Conservation (phyloP, 2,797 vertebrate genomes). For the Thaleichthys pacificus region DNA sequence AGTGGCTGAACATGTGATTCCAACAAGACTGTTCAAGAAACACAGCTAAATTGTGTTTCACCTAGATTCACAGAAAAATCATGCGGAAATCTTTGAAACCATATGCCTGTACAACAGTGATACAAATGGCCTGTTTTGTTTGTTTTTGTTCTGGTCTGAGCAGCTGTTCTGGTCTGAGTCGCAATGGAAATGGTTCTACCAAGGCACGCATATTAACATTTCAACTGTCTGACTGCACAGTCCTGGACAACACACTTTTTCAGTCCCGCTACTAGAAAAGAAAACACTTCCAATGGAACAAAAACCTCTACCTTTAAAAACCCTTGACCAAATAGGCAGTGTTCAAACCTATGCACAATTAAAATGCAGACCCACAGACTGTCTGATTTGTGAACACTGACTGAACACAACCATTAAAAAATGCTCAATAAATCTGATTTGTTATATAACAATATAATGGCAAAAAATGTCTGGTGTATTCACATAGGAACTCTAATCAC, state of each 20-base stretch:
- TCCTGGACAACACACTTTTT: slow-evolving; percentile 50
- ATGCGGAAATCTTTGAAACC: neutral
- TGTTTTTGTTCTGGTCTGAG: slow-evolving; percentile 10
- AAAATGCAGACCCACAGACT: neutral
- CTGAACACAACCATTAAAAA: no score
- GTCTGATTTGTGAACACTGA: neutral
- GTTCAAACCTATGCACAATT: neutral
- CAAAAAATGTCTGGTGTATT: no score
- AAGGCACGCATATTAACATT: slow-evolving; percentile 28
- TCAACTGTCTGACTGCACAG: slow-evolving; percentile 53
- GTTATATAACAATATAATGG: no score
- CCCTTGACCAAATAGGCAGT: no score
- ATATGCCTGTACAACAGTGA: neutral
- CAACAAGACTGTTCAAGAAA: neutral
- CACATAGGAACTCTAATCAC: no score
- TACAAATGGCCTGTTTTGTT: neutral
- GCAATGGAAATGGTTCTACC: slow-evolving; percentile 28
- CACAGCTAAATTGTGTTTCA: neutral
- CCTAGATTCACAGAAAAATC: neutral
- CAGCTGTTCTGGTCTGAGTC: slow-evolving; percentile 19
- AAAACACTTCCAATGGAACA: neutral
- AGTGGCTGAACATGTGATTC: neutral
- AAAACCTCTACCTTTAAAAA: neutral
- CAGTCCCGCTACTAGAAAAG: slow-evolving; percentile 27
- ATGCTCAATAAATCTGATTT: no score